Evolutionary conservation across 2,797 vertebrate species (phyloP).

Genomic region (Crocodylus rhombifer): DNA sequence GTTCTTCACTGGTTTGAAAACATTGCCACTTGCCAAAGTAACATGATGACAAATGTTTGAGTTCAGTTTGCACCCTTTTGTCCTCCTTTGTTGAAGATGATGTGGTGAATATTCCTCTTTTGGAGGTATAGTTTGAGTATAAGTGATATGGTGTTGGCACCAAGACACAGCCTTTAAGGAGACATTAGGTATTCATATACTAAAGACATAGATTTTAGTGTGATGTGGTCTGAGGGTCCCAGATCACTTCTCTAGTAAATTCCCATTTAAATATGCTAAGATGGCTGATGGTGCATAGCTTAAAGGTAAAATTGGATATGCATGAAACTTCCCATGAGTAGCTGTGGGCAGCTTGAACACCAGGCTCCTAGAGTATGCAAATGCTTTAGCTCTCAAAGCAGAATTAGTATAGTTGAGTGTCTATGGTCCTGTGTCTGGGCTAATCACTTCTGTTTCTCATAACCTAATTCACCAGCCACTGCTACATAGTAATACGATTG

Average conservation of each 20-base stretch:
- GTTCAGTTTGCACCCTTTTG: neutral
- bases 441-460: too few relatives aligned
- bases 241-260: neutral
- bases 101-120: neutral
- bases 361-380: too few relatives aligned
- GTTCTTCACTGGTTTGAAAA: neutral
- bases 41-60: neutral
- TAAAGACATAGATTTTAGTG: neutral
- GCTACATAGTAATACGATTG: too few relatives aligned
- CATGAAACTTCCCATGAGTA: neutral
- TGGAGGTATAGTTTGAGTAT: neutral
- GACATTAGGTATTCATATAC: neutral
- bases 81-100: neutral
- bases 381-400: too few relatives aligned
- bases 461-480: too few relatives aligned
- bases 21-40: slow-evolving; percentile 9
- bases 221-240: neutral
- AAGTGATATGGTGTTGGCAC: neutral
- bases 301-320: neutral
- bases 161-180: neutral
- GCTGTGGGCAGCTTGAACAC: too few relatives aligned
- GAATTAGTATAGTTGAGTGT: too few relatives aligned
- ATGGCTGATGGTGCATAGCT: neutral
- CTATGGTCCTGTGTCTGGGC: too few relatives aligned
- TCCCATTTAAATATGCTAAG: neutral